These are phyloP conservation scores for Philopedon plagiatum DNA, from an alignment of 2,888 invertebrate genomes.

Conservation along the genomic window DNA sequence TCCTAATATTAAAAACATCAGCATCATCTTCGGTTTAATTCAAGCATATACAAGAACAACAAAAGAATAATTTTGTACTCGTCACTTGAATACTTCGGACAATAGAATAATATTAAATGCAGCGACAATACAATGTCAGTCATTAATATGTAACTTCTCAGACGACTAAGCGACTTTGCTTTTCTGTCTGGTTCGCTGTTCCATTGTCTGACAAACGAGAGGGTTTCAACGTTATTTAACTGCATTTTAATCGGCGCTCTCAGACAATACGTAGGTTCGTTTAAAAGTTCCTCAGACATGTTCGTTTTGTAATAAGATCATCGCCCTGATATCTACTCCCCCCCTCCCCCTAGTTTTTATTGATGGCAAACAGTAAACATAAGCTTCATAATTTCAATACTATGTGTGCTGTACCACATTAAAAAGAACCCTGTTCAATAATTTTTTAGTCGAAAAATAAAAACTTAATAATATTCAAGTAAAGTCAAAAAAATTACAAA, in stretches of 20 bases:
- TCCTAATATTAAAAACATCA: background rate
- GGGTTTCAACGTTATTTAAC: conserved; percentile 44
- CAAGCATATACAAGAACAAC: conserved; percentile 3
- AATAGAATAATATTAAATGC: conserved; percentile 48
- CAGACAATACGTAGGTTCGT: background rate
- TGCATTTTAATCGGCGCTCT: conserved; percentile 39
- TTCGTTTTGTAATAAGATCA: background rate
- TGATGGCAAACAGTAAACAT: too few species aligned
- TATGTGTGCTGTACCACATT: too few species aligned
- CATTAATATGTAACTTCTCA: conserved; percentile 49
- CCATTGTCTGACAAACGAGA: conserved; percentile 46
- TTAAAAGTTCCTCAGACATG: conserved; percentile 9
- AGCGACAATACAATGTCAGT: conserved; percentile 48
- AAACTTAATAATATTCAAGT: too few species aligned
- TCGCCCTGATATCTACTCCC: too few species aligned
- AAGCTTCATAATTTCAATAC: too few species aligned
- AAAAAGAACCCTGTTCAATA: too few species aligned
- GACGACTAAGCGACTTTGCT: conserved; percentile 44
- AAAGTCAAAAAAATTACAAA: too few species aligned
- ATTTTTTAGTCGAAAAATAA: too few species aligned
- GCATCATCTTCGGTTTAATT: background rate
- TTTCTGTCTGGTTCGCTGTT: conserved; percentile 42
- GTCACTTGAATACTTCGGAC: conserved; percentile 28
- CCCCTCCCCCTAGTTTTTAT: too few species aligned
- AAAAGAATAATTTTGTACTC: conserved; percentile 19